Base-by-base conservation (phyloP, 2,888 invertebrate genomes). In the Thyatira batis region DNA sequence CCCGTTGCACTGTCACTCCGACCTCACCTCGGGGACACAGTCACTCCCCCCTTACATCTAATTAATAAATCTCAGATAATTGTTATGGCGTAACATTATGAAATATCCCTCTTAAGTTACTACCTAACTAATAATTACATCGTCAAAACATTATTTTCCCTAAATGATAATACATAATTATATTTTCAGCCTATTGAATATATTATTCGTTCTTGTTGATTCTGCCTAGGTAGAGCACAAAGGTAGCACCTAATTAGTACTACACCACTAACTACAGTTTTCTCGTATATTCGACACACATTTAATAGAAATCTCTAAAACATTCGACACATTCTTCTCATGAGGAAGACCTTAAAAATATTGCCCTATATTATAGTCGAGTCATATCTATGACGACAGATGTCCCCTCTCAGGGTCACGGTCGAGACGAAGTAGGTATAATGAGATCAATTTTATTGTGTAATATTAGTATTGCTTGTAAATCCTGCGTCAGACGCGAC, bases 61-160 rank as follows among this genome's bases (percentile, higher is more conserved):
- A 75, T 78, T 74, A 68, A 73, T 75, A 69, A 71, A 68, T 73
- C 67, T 70, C 55, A 54, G 55, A 63, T 71, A 62, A 71, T 70
- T 65, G 58, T 60, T 56, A 53, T 52, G 46, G 53, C 55, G 17
- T 4, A 23, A 23, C 3, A 23, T 23, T 23, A 23, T 23, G 23
- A 23, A 23, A 39, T 39, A 39, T 39, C 39, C 17, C 8, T 17
- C 6, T n/a, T 17, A 39, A 39, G 17, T 39, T 39, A 39, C 8
- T 17, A 39, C 17, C 33, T 33, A 33, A n/a, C n/a, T n/a, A n/a
- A n/a, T n/a, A n/a, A n/a, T n/a, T n/a, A n/a, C n/a, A n/a, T n/a
- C n/a, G n/a, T n/a, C n/a, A n/a, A n/a, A n/a, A n/a, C n/a, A n/a
- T n/a, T n/a, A n/a, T n/a, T n/a, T n/a, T n/a, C n/a, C n/a, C n/a